Base-by-base conservation (phyloP, 2,888 invertebrate species). In the Phengaris arion region DNA sequence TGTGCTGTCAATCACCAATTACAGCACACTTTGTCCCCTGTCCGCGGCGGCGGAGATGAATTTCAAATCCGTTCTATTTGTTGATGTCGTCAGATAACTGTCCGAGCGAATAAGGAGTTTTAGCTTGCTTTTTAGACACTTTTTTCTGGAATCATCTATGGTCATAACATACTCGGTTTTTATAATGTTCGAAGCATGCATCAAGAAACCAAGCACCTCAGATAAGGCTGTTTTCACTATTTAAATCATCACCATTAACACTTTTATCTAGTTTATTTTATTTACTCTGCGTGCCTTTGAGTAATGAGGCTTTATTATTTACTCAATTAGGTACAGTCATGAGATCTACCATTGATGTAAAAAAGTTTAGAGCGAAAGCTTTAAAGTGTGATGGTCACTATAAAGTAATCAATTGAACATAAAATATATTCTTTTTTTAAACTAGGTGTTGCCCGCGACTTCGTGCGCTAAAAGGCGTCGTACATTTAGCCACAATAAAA, bases 1-100 rank as follows among this genome's bases (percentile, higher is more conserved):
- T 87, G 90, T 87, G 89, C 88, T 89, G 91, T 90, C 91, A 90
- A 90, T 91, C 91, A 89, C 91, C 91, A 91, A 92, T 91, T 91
- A 91, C 87, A 89, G 85, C 85, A 84, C 85, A 90, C 86, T 91
- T 91, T 92, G 91, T 91, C 89, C 84, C 78, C 81, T 81, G 85
- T 87, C 89, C 85, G 84, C 85, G 81, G 85, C 90, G 55, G 55
- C 90, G 55, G 55, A 85, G 86, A 77, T 81, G 82, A 77, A 79
- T 77, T 76, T 78, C 55, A 78, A 78, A 79, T 57, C 55, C 75
- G 68, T 75, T 75, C 54, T 57, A 70, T 75, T 57, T 68, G 52
- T 74, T 74, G 69, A 55, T 75, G 70, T 75, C 52, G 52, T 74
- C 75, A 75, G 69, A 70, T 75, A 75, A 75, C 75, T 70, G 70